Evolutionary conservation across 2,888 invertebrate genomes (phyloP), one percentile per base, ranked within the genome.

Genomic region (Xestia ashworthii): DNA sequence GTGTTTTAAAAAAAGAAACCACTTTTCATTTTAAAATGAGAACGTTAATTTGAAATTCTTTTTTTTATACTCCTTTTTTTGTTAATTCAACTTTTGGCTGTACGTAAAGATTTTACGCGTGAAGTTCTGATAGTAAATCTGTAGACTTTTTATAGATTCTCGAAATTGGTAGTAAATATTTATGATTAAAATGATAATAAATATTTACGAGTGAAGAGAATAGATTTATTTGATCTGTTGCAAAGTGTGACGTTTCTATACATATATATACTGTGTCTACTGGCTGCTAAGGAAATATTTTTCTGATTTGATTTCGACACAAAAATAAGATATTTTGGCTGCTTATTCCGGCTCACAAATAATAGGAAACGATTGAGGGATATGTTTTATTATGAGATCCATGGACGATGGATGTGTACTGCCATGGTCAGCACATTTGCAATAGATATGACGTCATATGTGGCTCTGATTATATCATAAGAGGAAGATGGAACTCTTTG

Each of bases 131-230:
- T 76, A 80, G 66, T 68, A 76, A 84, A 85, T 70, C 70, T 75
- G 65, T 80, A 69, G 66, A 81, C 60, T 74, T 85, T 87, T 81
- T 79, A 86, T 83, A 76, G 68, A 81, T 65, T 69, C 38, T 76
- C n/a, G 71, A 71, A 75, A 88, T 81, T 80, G 80, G 86, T 64
- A 64, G 81, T 87, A 83, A 83, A 86, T 79, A 68, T 87, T 86
- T 87, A 85, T 76, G 77, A 80, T 83, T 71, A 70, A 72, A 85
- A 58, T 77, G 83, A 74, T 77, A 78, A 22, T 86, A 78, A 78
- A 78, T 65, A 69, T 87, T 81, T 78, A 81, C 64, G 87, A 87
- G 71, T 60, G 25, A 71, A 55, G 41, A 50, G 16, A 84, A 74
- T 76, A 74, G 53, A 86, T 84, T 74, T 72, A 50, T 72, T 72